Conservation (phyloP, 2,888 invertebrate species). For the Drosophila recens region DNA sequence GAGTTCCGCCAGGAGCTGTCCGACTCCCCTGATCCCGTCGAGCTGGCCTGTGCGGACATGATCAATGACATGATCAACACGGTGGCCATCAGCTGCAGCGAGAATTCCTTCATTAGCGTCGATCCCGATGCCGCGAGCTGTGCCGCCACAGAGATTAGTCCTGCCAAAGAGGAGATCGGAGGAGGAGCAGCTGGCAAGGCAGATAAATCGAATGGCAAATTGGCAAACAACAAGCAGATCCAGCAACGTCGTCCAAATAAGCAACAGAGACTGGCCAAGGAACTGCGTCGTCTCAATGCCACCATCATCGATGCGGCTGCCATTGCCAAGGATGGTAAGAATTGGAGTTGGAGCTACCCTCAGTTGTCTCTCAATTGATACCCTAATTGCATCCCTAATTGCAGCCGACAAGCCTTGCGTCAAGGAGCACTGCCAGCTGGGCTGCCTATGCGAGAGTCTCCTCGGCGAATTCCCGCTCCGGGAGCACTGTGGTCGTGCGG, state of each 20-base stretch:
- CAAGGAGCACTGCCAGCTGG: constrained; percentile 87
- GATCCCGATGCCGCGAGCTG: constrained; percentile 67
- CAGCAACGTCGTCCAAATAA: constrained; percentile 56
- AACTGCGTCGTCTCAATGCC: constrained; percentile 88
- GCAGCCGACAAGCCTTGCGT: constrained; percentile 85
- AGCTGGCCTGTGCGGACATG: constrained; percentile 83
- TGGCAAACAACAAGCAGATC: constrained; percentile 13
- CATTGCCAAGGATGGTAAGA: constrained; percentile 73
- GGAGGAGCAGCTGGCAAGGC: constrained; percentile 5
- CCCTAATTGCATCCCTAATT: constrained; percentile 2
- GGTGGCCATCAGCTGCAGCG: constrained; percentile 88
- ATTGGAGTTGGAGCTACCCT: not conserved
- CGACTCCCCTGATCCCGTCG: constrained; percentile 43
- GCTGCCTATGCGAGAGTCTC: constrained; percentile 89
- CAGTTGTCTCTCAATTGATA: not conserved
- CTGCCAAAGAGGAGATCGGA: constrained; percentile 36
- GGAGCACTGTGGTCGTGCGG: constrained; percentile 88
- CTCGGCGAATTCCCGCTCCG: constrained; percentile 85
- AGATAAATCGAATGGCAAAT: constrained; percentile 30
- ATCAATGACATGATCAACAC: constrained; percentile 87
- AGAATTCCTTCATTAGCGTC: constrained; percentile 85
- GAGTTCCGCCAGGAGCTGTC: constrained; percentile 67
- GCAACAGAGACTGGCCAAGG: constrained; percentile 84
- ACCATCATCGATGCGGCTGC: constrained; percentile 87
- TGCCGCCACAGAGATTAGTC: constrained; percentile 20